These are phyloP conservation scores for Rhinophrynus dorsalis DNA, from an alignment of 2,797 vertebrate species.

Conservation along the genomic window DNA sequence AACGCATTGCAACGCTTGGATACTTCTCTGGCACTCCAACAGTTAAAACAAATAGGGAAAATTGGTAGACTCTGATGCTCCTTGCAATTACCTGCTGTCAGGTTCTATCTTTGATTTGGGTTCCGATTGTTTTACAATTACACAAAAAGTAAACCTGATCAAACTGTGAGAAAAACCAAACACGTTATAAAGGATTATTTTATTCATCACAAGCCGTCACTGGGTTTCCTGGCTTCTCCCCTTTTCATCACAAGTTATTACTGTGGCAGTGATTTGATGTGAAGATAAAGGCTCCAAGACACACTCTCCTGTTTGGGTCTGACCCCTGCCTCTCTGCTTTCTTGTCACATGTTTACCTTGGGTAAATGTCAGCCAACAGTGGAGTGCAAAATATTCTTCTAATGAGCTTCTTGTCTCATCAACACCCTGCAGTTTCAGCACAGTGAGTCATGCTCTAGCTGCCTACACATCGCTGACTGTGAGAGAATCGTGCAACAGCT, in stretches of 20 bases:
- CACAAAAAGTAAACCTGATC: not conserved
- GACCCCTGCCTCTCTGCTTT: not conserved
- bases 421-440: not conserved
- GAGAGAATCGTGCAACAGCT: not conserved
- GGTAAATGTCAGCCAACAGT: not conserved
- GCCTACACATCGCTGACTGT: not conserved
- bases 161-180: not conserved
- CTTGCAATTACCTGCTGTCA: too few relatives aligned
- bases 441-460: conserved; percentile 2
- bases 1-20: too few relatives aligned
- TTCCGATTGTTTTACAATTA: not conserved
- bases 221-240: not conserved
- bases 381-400: conserved; percentile 1
- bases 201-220: not conserved
- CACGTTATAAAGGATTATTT: not conserved
- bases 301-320: not conserved
- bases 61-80: too few relatives aligned
- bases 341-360: conserved; percentile 10
- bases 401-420: not conserved
- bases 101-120: too few relatives aligned
- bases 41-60: too few relatives aligned
- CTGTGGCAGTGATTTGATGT: not conserved
- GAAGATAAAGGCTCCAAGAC: not conserved
- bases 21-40: too few relatives aligned
- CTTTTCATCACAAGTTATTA: too few relatives aligned